phyloP scores from a whole-genome alignment of 2,888 invertebrate species.

The Autographa pulchrina region DNA sequence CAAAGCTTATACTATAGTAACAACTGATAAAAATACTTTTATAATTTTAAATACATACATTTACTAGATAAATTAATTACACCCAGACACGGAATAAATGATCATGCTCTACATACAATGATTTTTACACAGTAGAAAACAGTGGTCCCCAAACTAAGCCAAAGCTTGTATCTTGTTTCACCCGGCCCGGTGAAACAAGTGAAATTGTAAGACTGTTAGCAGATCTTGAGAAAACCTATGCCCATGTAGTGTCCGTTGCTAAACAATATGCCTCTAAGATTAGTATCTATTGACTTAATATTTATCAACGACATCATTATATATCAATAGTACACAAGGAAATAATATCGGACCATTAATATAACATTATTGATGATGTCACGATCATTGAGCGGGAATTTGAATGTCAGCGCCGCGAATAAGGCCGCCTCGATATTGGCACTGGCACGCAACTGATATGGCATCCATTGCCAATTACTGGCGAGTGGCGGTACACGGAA shows the following conservation, averaged over 20 bases:
- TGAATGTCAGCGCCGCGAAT: conserved; percentile 50
- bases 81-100: too few species aligned
- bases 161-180: too few species aligned
- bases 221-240: too few species aligned
- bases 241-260: neutral
- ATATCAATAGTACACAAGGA: neutral
- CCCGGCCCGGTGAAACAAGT: too few species aligned
- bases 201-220: too few species aligned
- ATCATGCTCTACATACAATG: too few species aligned
- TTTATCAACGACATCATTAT: neutral
- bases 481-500: conserved; percentile 22
- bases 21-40: too few species aligned
- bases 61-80: too few species aligned
- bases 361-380: conserved; percentile 32
- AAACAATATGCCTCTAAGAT: neutral
- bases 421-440: conserved; percentile 46
- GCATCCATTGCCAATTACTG: conserved; percentile 46
- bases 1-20: too few species aligned
- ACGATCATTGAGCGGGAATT: conserved; percentile 25
- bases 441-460: conserved; percentile 23
- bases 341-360: conserved; percentile 22
- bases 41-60: too few species aligned
- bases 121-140: too few species aligned
- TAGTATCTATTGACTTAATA: neutral
- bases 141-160: too few species aligned